Percentiles rank a stretch among this genome's conserved stretches.
phyloP scores from a whole-genome alignment of 2,113 vertebrate genomes.

The Panthera uncia region DNA sequence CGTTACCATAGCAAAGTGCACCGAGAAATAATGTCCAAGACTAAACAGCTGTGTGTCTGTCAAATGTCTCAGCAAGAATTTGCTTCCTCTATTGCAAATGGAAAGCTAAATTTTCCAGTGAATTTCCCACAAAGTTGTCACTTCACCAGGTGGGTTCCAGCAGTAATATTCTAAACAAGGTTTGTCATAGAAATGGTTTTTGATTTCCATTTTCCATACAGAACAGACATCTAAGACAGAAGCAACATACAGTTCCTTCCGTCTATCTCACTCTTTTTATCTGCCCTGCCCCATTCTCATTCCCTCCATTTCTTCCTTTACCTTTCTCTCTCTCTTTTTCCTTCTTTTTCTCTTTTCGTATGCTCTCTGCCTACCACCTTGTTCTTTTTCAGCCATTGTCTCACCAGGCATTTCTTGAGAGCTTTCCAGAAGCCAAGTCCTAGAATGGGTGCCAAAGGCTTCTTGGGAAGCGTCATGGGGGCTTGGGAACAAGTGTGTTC shows the following conservation, averaged over 20 bases:
- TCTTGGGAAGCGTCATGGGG: neutral
- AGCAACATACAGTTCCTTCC: neutral
- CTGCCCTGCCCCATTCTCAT: too few relatives aligned
- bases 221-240: neutral
- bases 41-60: conserved; percentile 20
- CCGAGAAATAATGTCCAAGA: neutral
- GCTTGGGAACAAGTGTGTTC: accelerated
- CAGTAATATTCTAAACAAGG: conserved; percentile 10
- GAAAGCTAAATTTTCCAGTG: conserved; percentile 56
- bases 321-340: neutral
- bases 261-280: neutral
- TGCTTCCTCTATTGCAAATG: conserved; percentile 4
- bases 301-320: neutral
- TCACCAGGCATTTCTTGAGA: neutral
- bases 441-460: neutral
- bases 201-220: neutral
- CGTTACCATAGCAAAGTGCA: conserved; percentile 42
- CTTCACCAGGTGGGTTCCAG: conserved; percentile 41
- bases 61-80: conserved; percentile 18
- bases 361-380: neutral
- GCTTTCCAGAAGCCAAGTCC: neutral
- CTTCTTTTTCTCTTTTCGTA: neutral
- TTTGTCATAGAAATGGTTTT: neutral
- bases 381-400: neutral
- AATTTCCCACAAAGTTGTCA: conserved; percentile 1